Conservation (phyloP, 2,113 vertebrate genomes). For the Saiga tatarica region DNA sequence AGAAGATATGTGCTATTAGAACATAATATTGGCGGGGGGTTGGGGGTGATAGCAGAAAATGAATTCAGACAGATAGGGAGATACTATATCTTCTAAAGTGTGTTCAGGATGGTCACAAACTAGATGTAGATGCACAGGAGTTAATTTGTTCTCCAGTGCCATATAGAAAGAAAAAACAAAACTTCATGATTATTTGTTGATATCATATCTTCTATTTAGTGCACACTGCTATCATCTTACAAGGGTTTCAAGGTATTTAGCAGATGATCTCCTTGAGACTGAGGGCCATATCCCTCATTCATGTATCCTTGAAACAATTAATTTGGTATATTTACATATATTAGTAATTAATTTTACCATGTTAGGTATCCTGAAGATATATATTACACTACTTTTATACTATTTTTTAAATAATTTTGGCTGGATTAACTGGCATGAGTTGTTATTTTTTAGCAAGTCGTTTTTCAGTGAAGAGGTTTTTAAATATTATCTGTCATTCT, state of each 20-base stretch:
- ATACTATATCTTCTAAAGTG: not conserved
- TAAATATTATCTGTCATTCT: constrained; percentile 3
- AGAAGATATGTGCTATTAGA: not conserved
- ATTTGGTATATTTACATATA: not conserved
- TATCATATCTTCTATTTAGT: not conserved
- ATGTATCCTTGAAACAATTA: not conserved
- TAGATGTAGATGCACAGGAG: not conserved
- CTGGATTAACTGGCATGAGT: constrained; percentile 7
- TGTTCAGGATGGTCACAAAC: not conserved
- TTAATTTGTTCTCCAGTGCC: not conserved
- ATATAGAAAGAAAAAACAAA: not conserved
- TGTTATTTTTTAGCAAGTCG: not conserved
- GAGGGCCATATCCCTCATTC: not conserved
- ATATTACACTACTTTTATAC: not conserved
- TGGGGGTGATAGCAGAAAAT: not conserved
- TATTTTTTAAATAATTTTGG: constrained; percentile 8
- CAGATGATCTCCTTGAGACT: not conserved
- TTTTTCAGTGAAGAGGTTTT: constrained; percentile 15
- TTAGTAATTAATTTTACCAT: not conserved
- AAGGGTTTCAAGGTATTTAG: not conserved
- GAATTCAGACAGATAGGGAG: not conserved
- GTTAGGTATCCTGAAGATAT: not conserved
- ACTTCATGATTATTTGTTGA: not conserved
- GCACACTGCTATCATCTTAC: not conserved
- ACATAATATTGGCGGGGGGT: not conserved